A percentile compares a stretch with the other conserved stretches of the same genome.
Evolutionary conservation across 2,888 invertebrate species (phyloP).

Genomic region (Andrena bucephala): DNA sequence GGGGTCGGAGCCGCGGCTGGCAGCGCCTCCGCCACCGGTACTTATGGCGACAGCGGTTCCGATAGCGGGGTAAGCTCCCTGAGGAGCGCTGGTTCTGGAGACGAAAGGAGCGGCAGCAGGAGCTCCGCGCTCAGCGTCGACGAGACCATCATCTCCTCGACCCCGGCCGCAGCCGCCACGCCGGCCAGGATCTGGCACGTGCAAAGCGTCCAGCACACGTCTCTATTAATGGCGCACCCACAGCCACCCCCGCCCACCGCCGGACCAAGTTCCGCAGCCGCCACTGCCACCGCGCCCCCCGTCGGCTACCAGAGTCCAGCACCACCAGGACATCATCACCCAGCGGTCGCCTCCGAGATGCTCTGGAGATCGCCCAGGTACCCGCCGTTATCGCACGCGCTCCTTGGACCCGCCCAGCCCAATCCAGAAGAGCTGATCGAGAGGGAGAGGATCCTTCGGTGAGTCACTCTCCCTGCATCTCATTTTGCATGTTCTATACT

Average conservation of each 20-base stretch:
- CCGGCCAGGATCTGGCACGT: slow-evolving; percentile 86
- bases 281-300: slow-evolving; percentile 80
- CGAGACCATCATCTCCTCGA: slow-evolving; percentile 87
- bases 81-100: slow-evolving; percentile 89
- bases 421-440: slow-evolving; percentile 86
- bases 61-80: slow-evolving; percentile 92
- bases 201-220: slow-evolving; percentile 88
- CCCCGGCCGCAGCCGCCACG: slow-evolving; percentile 78
- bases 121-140: slow-evolving; percentile 91
- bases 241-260: slow-evolving; percentile 78
- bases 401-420: slow-evolving; percentile 85
- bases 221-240: slow-evolving; percentile 87
- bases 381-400: slow-evolving; percentile 86
- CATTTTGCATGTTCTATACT: not conserved
- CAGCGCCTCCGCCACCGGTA: slow-evolving; percentile 71
- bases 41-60: slow-evolving; percentile 86
- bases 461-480: slow-evolving; percentile 75
- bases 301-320: slow-evolving; percentile 78
- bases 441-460: slow-evolving; percentile 90
- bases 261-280: slow-evolving; percentile 75
- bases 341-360: slow-evolving; percentile 81
- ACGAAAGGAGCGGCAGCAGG: slow-evolving; percentile 92
- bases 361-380: slow-evolving; percentile 85
- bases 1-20: slow-evolving; percentile 72
- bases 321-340: slow-evolving; percentile 76